These are phyloP conservation scores for Meganola albula DNA, from an alignment of 2,888 invertebrate genomes.

Conservation along the genomic window DNA sequence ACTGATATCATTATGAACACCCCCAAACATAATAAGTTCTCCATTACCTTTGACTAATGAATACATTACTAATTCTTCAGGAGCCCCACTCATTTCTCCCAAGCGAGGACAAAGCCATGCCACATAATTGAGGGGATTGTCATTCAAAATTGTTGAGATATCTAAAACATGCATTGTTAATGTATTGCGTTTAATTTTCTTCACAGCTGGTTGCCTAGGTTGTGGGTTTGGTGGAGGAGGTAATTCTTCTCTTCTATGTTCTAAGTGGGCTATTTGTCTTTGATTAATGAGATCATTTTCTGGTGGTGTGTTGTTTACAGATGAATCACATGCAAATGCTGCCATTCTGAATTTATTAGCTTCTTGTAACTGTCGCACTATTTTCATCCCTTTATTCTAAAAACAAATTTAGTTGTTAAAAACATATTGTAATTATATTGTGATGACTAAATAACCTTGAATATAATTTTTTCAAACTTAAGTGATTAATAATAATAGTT, in stretches of 20 bases:
- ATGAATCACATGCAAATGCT: conserved; percentile 69
- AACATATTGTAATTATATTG: no score
- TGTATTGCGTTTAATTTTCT: conserved; percentile 81
- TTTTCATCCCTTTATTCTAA: conserved; percentile 70
- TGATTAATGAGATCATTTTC: conserved; percentile 72
- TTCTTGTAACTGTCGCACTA: conserved; percentile 69
- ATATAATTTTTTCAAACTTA: no score
- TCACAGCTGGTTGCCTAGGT: conserved; percentile 64
- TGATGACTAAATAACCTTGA: no score
- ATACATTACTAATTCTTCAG: conserved; percentile 94
- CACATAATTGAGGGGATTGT: conserved; percentile 80
- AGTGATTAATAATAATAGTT: no score
- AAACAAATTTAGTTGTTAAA: conserved; percentile 32
- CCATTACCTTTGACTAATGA: conserved; percentile 93
- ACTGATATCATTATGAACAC: conserved; percentile 88
- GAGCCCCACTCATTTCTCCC: conserved; percentile 82
- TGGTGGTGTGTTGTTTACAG: conserved; percentile 44
- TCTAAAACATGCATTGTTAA: conserved; percentile 92
- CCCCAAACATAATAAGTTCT: conserved; percentile 97
- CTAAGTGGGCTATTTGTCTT: conserved; percentile 65
- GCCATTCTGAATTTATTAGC: conserved; percentile 74
- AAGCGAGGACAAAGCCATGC: conserved; percentile 84
- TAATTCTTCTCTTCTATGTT: conserved; percentile 55
- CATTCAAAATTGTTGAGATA: conserved; percentile 83
- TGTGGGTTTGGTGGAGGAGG: conserved; percentile 49